Conservation (phyloP, 2,113 vertebrate genomes). For the Vulpes ferrilata region DNA sequence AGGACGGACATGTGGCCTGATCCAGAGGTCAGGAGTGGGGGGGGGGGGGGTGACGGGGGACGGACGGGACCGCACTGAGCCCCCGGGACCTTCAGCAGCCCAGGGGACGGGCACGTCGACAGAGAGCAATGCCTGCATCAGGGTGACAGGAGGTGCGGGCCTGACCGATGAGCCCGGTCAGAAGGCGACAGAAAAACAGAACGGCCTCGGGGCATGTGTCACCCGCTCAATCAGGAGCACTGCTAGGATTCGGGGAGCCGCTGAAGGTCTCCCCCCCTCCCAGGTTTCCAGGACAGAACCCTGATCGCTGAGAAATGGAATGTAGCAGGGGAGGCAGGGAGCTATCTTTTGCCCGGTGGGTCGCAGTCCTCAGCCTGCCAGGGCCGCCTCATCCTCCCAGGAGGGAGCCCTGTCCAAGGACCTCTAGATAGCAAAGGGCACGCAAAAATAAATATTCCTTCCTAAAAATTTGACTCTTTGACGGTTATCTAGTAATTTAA, state of each 20-base stretch:
- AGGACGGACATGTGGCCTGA: too few relatives aligned
- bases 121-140: background rate
- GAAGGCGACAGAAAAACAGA: background rate
- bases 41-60: too few relatives aligned
- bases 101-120: accelerated
- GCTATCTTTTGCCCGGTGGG: background rate
- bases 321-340: background rate
- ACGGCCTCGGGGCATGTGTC: background rate
- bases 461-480: background rate
- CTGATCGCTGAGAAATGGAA: background rate
- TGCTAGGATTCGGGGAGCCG: background rate
- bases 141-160: background rate
- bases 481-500: background rate
- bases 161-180: background rate
- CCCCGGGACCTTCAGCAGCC: too few relatives aligned
- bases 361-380: background rate
- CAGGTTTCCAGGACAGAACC: background rate
- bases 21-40: too few relatives aligned
- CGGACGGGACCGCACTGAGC: too few relatives aligned
- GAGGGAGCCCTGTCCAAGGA: background rate
- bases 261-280: background rate
- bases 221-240: background rate
- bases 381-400: background rate
- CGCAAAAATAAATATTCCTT: background rate
- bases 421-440: background rate